phyloP scores from a whole-genome alignment of 2,888 invertebrate genomes.

The Polyommatus icarus region DNA sequence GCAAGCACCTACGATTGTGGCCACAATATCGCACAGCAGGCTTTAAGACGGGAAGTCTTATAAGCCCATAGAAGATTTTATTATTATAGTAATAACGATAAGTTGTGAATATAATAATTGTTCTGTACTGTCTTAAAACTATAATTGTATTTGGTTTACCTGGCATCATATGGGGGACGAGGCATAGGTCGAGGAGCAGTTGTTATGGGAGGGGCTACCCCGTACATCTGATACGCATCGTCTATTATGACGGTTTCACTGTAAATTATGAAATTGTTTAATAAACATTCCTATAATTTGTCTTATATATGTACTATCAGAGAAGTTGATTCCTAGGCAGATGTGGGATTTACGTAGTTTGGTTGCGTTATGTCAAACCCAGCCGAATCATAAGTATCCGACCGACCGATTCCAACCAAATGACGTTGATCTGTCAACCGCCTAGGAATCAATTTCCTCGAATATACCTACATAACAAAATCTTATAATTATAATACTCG shows the following conservation, averaged over 20 bases:
- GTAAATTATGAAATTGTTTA: constrained; percentile 34
- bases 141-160: constrained; percentile 52
- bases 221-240: constrained; percentile 69
- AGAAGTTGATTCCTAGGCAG: background rate
- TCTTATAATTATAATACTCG: background rate
- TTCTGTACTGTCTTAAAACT: constrained; percentile 11
- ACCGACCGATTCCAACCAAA: too few relatives aligned
- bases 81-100: background rate
- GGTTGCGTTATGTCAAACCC: too few relatives aligned
- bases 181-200: constrained; percentile 66
- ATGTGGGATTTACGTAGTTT: too few relatives aligned
- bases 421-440: too few relatives aligned
- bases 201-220: constrained; percentile 57
- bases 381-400: too few relatives aligned
- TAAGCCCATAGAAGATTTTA: background rate
- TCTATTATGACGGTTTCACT: constrained; percentile 67
- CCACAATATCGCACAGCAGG: constrained; percentile 64
- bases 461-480: background rate
- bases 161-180: constrained; percentile 66
- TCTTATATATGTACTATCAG: background rate
- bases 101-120: background rate
- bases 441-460: too few relatives aligned
- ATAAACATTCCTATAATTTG: background rate
- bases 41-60: background rate
- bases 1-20: constrained; percentile 55